phyloP scores from a whole-genome alignment of 2,888 invertebrate genomes.

The Drosophila austrosaltans region DNA sequence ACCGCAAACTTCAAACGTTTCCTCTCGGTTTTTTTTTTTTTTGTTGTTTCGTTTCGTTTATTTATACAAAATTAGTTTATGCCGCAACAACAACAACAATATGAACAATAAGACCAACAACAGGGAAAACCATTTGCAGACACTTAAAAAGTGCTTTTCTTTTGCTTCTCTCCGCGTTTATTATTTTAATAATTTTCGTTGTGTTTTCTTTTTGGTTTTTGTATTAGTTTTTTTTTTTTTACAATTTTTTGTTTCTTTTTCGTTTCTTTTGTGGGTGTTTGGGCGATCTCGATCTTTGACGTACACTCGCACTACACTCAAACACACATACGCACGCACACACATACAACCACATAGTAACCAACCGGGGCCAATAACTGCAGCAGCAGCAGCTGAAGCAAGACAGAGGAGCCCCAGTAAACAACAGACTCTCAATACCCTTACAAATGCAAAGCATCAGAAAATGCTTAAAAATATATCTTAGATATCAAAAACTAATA shows the following conservation, averaged over 20 bases:
- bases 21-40: not conserved
- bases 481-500: no score
- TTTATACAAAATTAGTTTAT: conserved; percentile 76
- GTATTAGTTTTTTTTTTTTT: conserved; percentile 5
- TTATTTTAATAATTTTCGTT: conserved; percentile 71
- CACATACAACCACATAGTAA: conserved; percentile 12
- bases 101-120: conserved; percentile 38
- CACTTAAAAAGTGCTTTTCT: conserved; percentile 74
- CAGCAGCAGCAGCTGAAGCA: not conserved
- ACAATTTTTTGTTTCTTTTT: not conserved
- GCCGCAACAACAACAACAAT: conserved; percentile 31
- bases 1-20: conserved; percentile 45
- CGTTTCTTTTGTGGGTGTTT: not conserved
- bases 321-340: not conserved
- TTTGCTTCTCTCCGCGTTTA: conserved; percentile 54
- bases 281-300: not conserved
- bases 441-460: not conserved
- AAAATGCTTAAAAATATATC: no score
- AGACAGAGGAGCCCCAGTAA: not conserved
- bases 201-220: conserved; percentile 11
- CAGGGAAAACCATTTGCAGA: conserved; percentile 30
- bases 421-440: not conserved
- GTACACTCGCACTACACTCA: not conserved
- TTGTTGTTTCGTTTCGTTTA: conserved; percentile 53
- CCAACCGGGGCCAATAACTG: conserved; percentile 1